These are phyloP conservation scores for Sycobia sp. DNA, from an alignment of 1,140 invertebrate species.

Conservation along the genomic window DNA sequence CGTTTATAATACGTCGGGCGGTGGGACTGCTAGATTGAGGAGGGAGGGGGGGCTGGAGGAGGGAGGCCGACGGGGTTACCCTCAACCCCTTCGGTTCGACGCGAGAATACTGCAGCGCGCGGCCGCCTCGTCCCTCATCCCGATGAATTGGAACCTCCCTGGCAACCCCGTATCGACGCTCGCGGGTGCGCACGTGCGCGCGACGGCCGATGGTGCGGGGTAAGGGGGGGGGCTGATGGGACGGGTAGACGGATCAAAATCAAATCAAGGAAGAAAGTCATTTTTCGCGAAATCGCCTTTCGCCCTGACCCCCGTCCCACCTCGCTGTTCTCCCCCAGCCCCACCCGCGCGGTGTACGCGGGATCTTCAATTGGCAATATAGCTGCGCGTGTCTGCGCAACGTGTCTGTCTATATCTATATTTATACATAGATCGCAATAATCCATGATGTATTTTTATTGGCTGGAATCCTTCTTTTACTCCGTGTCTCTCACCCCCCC, in stretches of 20 bases:
- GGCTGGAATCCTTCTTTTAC: conserved; percentile 34
- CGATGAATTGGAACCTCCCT: conserved; percentile 35
- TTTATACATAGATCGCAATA: conserved; percentile 27
- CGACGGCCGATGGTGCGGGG: too few relatives aligned
- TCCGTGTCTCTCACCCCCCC: conserved; percentile 1
- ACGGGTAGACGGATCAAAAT: conserved; percentile 21
- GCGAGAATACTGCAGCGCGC: conserved; percentile 2
- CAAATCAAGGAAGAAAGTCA: conserved; percentile 13
- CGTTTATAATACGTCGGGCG: conserved; percentile 60
- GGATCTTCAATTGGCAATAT: too few relatives aligned
- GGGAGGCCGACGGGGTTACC: too few relatives aligned
- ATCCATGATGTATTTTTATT: conserved; percentile 38
- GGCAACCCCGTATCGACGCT: neutral
- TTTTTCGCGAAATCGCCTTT: conserved; percentile 3
- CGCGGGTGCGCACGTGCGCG: neutral
- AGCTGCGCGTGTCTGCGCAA: neutral
- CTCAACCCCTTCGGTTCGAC: conserved; percentile 39
- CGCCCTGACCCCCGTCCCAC: too few relatives aligned
- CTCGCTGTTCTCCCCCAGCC: too few relatives aligned
- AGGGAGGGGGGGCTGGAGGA: too few relatives aligned
- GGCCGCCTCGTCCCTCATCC: conserved; percentile 24
- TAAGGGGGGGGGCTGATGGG: too few relatives aligned
- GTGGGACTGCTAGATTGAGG: too few relatives aligned
- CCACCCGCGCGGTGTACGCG: too few relatives aligned
- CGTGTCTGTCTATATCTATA: too few relatives aligned